Evolutionary conservation across 2,113 vertebrate genomes (phyloP).

Genomic region (Microcebus griseorufus): DNA sequence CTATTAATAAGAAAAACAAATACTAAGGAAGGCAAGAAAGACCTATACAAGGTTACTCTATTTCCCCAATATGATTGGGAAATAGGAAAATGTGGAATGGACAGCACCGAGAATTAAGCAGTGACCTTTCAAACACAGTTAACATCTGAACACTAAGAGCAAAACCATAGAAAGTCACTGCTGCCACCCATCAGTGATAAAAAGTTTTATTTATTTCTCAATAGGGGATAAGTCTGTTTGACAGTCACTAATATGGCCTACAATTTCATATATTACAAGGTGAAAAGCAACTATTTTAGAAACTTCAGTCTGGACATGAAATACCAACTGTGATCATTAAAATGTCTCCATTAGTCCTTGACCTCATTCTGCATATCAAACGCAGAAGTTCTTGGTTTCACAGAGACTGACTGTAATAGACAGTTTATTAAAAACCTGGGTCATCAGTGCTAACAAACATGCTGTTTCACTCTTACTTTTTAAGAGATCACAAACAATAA

Average conservation of each 20-base stretch:
- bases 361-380: conserved; percentile 69
- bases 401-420: conserved; percentile 54
- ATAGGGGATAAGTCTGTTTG: neutral
- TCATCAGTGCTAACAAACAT: neutral
- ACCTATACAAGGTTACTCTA: neutral
- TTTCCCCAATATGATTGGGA: neutral
- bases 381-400: conserved; percentile 69
- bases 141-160: neutral
- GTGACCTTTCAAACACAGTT: neutral
- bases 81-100: neutral
- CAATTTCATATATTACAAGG: neutral
- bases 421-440: conserved; percentile 44
- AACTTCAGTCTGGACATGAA: conserved; percentile 57
- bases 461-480: neutral
- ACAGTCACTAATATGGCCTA: neutral
- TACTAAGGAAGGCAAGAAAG: neutral
- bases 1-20: conserved; percentile 53
- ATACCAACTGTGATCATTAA: conserved; percentile 51
- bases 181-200: neutral
- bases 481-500: neutral
- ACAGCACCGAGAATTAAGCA: neutral
- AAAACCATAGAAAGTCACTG: neutral
- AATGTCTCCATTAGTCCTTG: conserved; percentile 62
- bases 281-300: conserved; percentile 40
- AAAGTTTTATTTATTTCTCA: neutral